These are phyloP conservation scores for Lycopodina hypogea DNA, from an alignment of 37 sponge, comb jelly and placozoan genomes.

Conservation along the genomic window DNA sequence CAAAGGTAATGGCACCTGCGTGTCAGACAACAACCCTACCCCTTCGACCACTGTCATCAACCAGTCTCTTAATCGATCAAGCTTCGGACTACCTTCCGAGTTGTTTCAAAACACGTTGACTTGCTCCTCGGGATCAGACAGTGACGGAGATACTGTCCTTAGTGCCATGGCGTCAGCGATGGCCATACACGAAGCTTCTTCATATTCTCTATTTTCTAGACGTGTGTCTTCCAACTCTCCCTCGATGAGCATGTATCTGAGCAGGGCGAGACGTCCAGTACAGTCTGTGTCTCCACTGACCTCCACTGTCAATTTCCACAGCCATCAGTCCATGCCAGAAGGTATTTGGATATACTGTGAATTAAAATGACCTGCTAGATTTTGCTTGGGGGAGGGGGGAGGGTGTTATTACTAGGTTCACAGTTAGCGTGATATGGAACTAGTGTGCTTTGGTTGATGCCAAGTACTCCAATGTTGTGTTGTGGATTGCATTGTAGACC, in stretches of 20 bases:
- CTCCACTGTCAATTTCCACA: too few species aligned
- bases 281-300: neutral
- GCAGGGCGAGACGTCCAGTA: neutral
- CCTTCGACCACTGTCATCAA: neutral
- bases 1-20: too few species aligned
- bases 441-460: too few species aligned
- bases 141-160: neutral
- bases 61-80: neutral
- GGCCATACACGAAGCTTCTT: neutral
- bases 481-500: too few species aligned
- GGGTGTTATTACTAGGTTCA: too few species aligned
- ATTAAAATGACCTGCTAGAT: too few species aligned
- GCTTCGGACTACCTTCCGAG: slow-evolving; percentile 4
- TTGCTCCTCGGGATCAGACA: neutral
- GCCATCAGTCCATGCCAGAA: too few species aligned
- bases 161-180: slow-evolving; percentile 1
- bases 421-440: too few species aligned
- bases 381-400: neutral
- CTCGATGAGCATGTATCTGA: neutral
- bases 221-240: neutral
- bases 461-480: too few species aligned
- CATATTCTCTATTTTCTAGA: neutral
- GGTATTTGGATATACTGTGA: too few species aligned
- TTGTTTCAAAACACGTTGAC: neutral
- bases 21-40: too few species aligned